A percentile compares a stretch with the other conserved stretches of the same genome.
Evolutionary conservation across 2,113 vertebrate genomes (phyloP).

Genomic region (Ranitomeya imitator): DNA sequence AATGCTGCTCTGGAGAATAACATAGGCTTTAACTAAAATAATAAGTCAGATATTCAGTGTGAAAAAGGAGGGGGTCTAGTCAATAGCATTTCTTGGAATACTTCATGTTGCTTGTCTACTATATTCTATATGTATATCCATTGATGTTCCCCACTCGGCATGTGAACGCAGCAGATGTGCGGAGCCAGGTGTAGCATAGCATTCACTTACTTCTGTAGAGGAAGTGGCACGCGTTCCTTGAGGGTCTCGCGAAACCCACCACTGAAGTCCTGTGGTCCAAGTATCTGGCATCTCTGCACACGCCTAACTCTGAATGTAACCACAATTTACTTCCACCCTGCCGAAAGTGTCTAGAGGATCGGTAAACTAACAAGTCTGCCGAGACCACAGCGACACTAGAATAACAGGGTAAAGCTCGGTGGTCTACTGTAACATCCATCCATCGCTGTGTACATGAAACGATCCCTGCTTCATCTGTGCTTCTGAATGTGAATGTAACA

Average conservation of each 20-base stretch:
- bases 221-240: slow-evolving; percentile 27
- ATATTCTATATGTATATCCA: neutral
- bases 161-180: slow-evolving; percentile 7
- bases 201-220: slow-evolving; percentile 17
- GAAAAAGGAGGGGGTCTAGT: neutral
- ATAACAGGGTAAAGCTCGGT: neutral
- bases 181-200: neutral
- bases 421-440: neutral
- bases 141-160: slow-evolving; percentile 16
- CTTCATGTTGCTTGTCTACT: neutral
- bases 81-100: neutral
- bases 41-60: neutral
- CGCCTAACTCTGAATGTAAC: slow-evolving; percentile 23
- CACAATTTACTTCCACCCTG: slow-evolving; percentile 51
- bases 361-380: slow-evolving; percentile 10
- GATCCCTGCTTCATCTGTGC: neutral
- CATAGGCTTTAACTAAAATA: neutral
- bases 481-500: neutral
- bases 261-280: slow-evolving; percentile 42
- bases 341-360: slow-evolving; percentile 6
- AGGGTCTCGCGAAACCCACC: slow-evolving; percentile 52
- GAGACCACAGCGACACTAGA: slow-evolving; percentile 14
- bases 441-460: neutral
- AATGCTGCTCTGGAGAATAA: neutral
- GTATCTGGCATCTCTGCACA: slow-evolving; percentile 19